Conservation (phyloP, 2,888 invertebrate genomes). For the Torymus tubicola region DNA sequence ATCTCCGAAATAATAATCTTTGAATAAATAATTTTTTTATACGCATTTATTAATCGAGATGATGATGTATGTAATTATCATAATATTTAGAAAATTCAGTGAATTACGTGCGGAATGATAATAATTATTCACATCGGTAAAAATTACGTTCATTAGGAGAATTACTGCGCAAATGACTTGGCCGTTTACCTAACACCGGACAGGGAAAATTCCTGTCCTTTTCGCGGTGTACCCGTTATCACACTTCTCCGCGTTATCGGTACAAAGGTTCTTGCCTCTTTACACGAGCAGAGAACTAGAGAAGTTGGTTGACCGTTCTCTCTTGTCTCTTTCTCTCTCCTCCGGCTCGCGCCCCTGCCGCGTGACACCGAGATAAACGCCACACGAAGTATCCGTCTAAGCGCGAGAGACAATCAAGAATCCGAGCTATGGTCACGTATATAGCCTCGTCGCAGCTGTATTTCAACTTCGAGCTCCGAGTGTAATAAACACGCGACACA, state of each 20-base stretch:
- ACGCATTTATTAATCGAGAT: no score
- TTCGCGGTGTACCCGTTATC: conserved; percentile 53
- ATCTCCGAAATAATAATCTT: no score
- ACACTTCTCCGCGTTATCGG: conserved; percentile 66
- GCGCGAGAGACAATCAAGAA: conserved; percentile 66
- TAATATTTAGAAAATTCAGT: no score
- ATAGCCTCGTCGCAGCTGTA: conserved; percentile 47
- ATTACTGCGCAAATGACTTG: neutral
- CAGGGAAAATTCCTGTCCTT: conserved; percentile 15
- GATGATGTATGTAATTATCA: no score
- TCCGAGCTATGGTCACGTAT: conserved; percentile 70
- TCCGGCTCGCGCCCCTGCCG: neutral
- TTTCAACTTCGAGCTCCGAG: conserved; percentile 38
- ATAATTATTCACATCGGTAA: no score
- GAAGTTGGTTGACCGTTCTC: conserved; percentile 71
- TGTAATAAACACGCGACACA: conserved; percentile 37
- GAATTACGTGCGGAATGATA: no score
- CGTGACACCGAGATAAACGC: conserved; percentile 62
- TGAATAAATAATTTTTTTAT: no score
- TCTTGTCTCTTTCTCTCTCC: conserved; percentile 15
- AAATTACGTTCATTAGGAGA: neutral
- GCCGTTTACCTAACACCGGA: conserved; percentile 12
- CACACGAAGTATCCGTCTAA: conserved; percentile 52
- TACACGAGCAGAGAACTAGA: conserved; percentile 57
- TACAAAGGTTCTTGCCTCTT: conserved; percentile 57